These are phyloP conservation scores for Drosophila mimica DNA, from an alignment of 2,888 invertebrate species.

Conservation along the genomic window DNA sequence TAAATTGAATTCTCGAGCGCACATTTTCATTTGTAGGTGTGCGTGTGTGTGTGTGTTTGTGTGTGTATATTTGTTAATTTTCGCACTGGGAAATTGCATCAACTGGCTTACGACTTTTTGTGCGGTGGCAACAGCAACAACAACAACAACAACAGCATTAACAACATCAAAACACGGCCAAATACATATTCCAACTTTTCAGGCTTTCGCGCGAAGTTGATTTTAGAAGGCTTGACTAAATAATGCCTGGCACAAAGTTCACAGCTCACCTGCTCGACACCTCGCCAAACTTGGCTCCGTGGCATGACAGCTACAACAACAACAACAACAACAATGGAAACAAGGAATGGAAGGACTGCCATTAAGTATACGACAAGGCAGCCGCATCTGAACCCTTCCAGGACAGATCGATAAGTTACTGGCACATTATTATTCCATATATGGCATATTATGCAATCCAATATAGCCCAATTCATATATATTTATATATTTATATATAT, in stretches of 20 bases:
- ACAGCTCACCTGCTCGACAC: constrained; percentile 9
- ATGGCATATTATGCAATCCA: background rate
- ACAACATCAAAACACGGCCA: constrained; percentile 44
- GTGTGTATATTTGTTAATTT: constrained; percentile 70
- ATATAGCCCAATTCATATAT: background rate
- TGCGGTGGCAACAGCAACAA: constrained; percentile 36
- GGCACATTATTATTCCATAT: constrained; percentile 5
- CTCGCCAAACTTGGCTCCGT: constrained; percentile 1
- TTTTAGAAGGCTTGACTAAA: constrained; percentile 7
- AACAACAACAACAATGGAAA: background rate
- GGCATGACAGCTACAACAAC: constrained; percentile 19
- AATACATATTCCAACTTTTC: constrained; percentile 36
- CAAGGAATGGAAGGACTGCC: constrained; percentile 2
- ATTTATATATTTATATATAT: background rate
- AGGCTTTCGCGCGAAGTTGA: constrained; percentile 22
- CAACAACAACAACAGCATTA: background rate
- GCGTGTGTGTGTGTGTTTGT: constrained; percentile 24
- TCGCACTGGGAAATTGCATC: constrained; percentile 77
- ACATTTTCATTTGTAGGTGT: constrained; percentile 54
- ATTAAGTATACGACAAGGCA: constrained; percentile 42
- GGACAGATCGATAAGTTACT: constrained; percentile 30
- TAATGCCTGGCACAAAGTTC: constrained; percentile 13
- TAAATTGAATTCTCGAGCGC: constrained; percentile 75
- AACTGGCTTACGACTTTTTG: constrained; percentile 61
- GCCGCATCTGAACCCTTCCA: constrained; percentile 34